Percentiles rank a stretch among this genome's conserved stretches.
phyloP scores from a whole-genome alignment of 2,888 invertebrate genomes.

The Meandrusa payeni region DNA sequence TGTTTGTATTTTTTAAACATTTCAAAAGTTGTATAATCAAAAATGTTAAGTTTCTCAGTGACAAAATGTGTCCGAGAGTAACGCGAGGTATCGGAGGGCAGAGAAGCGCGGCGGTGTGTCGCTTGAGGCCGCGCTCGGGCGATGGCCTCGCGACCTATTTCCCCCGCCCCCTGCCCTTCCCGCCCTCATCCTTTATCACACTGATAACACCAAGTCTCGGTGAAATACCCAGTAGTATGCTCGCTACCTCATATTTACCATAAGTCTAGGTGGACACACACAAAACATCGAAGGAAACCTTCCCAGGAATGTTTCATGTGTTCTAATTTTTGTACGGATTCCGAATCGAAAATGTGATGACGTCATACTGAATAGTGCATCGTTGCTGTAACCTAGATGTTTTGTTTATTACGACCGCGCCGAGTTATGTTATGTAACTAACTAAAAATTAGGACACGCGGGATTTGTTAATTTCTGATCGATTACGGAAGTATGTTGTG shows the following conservation, averaged over 20 bases:
- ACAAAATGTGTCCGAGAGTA: not conserved
- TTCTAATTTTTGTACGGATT: constrained; percentile 21
- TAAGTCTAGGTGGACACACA: not conserved
- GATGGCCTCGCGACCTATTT: constrained; percentile 73
- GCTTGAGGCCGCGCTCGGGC: constrained; percentile 62
- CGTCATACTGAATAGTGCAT: constrained; percentile 32
- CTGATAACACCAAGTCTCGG: constrained; percentile 55
- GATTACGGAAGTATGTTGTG: no score
- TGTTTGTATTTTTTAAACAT: no score
- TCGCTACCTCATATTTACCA: constrained; percentile 21
- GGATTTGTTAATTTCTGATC: constrained; percentile 12
- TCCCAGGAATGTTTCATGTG: constrained; percentile 13
- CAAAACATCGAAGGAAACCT: not conserved
- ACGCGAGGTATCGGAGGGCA: constrained; percentile 11
- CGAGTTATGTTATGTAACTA: constrained; percentile 1
- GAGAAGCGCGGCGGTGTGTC: constrained; percentile 34
- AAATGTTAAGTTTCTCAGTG: no score
- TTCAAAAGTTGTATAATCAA: no score
- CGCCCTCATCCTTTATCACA: constrained; percentile 57
- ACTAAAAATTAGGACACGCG: not conserved
- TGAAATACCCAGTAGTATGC: constrained; percentile 34
- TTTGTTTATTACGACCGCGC: constrained; percentile 30
- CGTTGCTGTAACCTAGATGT: constrained; percentile 33
- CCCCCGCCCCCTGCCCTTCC: constrained; percentile 45
- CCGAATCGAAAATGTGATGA: constrained; percentile 26